A percentile compares a stretch with the other conserved stretches of the same genome.
Evolutionary conservation across 2,797 vertebrate species (phyloP).

Genomic region (Rhyacichthys aspro): DNA sequence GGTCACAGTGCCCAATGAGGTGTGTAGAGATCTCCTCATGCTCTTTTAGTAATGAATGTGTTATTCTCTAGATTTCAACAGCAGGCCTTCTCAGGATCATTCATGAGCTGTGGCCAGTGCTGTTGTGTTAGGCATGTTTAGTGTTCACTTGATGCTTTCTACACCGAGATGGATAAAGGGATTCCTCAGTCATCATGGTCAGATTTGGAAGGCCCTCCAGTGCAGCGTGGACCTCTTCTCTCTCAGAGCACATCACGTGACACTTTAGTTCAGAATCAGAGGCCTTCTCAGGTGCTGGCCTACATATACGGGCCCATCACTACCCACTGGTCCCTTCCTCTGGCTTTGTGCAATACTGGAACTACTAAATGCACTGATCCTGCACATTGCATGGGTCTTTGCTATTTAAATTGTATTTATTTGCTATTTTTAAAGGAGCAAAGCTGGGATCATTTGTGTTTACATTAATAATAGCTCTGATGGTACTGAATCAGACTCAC

Average conservation of each 20-base stretch:
- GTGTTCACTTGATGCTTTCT: constrained; percentile 40
- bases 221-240: constrained; percentile 58
- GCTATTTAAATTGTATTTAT: constrained; percentile 39
- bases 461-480: constrained; percentile 40
- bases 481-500: constrained; percentile 28
- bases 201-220: constrained; percentile 53
- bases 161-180: constrained; percentile 45
- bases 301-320: constrained; percentile 39
- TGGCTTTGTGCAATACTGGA: constrained; percentile 65
- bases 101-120: constrained; percentile 55
- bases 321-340: constrained; percentile 29
- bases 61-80: constrained; percentile 55
- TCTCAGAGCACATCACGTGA: constrained; percentile 31
- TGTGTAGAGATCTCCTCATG: constrained; percentile 56
- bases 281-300: constrained; percentile 67
- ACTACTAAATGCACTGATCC: constrained; percentile 40
- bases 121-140: constrained; percentile 43
- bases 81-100: constrained; percentile 43
- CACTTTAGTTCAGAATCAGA: constrained; percentile 47
- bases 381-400: constrained; percentile 33
- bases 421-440: constrained; percentile 30
- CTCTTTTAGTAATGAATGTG: constrained; percentile 78
- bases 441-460: constrained; percentile 40
- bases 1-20: constrained; percentile 41
- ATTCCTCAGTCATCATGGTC: constrained; percentile 43